Evolutionary conservation across 2,797 vertebrate species (phyloP).

Genomic region (Dendrocincla tyrannina): DNA sequence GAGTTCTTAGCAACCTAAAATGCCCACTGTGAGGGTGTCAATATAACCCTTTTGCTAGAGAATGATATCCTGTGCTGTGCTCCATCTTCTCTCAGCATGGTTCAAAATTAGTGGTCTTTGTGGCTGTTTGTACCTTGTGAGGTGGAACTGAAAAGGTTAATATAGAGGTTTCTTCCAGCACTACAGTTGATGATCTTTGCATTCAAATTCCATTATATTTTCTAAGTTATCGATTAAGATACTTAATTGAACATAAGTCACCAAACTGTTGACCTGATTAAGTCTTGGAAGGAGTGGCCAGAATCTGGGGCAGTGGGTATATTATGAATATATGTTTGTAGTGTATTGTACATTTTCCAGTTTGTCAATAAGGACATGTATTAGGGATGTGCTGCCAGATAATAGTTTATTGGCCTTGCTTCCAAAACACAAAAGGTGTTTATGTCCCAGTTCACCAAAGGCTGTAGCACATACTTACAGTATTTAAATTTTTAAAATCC

Average conservation of each 20-base stretch:
- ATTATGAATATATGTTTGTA: background rate
- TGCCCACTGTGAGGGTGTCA: background rate
- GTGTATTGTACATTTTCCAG: background rate
- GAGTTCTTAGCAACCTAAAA: background rate
- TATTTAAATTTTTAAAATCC: background rate
- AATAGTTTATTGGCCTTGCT: background rate
- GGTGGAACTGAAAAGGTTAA: background rate
- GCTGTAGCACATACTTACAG: background rate
- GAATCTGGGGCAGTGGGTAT: background rate
- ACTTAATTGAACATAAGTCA: background rate
- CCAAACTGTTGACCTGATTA: background rate
- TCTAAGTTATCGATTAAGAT: background rate
- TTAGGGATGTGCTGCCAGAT: background rate
- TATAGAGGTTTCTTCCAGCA: background rate
- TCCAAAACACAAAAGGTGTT: background rate
- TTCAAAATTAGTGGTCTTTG: background rate
- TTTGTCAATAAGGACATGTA: background rate
- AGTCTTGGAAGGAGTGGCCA: background rate
- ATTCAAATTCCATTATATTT: background rate
- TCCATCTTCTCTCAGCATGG: background rate
- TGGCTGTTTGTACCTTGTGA: background rate
- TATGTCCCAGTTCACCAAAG: background rate
- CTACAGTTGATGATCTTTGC: background rate
- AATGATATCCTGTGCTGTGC: background rate
- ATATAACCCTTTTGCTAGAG: background rate